Conservation (phyloP, 1,140 invertebrate species). For the Drosophila baimaii region DNA sequence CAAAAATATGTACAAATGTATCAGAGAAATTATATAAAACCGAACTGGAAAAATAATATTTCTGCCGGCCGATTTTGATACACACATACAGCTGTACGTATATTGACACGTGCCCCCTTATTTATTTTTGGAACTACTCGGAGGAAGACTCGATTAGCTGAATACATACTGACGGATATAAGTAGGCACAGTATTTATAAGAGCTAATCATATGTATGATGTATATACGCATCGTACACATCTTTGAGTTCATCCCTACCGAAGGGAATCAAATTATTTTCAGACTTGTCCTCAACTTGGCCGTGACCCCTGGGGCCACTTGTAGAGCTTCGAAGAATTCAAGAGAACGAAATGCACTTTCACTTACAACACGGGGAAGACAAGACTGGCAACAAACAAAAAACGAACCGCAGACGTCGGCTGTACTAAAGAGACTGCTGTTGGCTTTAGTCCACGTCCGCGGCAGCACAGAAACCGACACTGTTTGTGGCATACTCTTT, state of each 20-base stretch:
- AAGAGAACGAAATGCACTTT: conserved; percentile 53
- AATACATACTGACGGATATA: conserved; percentile 25
- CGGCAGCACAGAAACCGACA: conserved; percentile 34
- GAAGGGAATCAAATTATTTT: conserved; percentile 29
- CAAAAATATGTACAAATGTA: conserved; percentile 19
- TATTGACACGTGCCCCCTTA: conserved; percentile 60
- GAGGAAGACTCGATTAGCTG: conserved; percentile 52
- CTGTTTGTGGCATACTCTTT: conserved; percentile 16
- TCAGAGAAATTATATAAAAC: conserved; percentile 40
- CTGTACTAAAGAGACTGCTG: conserved; percentile 68
- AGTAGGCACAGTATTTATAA: conserved; percentile 19
- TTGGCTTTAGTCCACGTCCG: conserved; percentile 53
- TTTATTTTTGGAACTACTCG: conserved; percentile 63
- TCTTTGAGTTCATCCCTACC: conserved; percentile 7
- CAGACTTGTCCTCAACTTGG: conserved; percentile 53
- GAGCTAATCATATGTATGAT: conserved; percentile 3
- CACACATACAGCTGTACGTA: background rate
- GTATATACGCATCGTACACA: background rate
- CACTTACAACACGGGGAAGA: conserved; percentile 66
- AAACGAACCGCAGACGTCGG: conserved; percentile 61
- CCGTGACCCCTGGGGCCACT: conserved; percentile 51
- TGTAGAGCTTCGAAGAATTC: conserved; percentile 49
- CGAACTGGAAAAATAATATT: conserved; percentile 48
- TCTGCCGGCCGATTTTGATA: conserved; percentile 22
- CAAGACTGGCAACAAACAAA: conserved; percentile 17